A percentile compares a stretch with the other conserved stretches of the same genome.
Evolutionary conservation across 1,140 invertebrate genomes (phyloP).

Genomic region (Rhynchophorus ferrugineus): DNA sequence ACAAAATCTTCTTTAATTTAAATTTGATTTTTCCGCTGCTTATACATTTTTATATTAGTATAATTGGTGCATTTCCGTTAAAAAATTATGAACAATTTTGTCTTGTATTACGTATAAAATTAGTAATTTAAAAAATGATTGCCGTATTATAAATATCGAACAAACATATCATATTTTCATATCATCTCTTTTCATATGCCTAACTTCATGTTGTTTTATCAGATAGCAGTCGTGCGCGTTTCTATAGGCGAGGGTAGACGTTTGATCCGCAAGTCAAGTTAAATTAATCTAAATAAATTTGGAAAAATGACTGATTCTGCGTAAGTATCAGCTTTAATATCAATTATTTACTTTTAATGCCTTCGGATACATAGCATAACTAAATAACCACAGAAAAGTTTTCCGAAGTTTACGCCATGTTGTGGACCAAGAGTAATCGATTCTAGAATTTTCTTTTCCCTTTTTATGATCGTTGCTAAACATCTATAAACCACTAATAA

Average conservation of each 20-base stretch:
- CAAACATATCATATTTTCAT: too few species aligned
- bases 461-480: too few species aligned
- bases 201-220: neutral
- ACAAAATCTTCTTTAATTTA: too few species aligned
- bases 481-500: neutral
- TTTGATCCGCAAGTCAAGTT: neutral
- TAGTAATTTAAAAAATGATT: too few species aligned
- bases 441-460: conserved; percentile 24
- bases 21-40: too few species aligned
- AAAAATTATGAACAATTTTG: too few species aligned
- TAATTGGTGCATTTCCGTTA: too few species aligned
- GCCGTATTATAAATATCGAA: too few species aligned
- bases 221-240: neutral
- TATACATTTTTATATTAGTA: too few species aligned
- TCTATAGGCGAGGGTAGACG: neutral
- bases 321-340: conserved; percentile 11
- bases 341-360: neutral
- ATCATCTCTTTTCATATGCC: neutral
- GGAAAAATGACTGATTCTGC: conserved; percentile 16
- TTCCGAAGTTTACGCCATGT: conserved; percentile 19
- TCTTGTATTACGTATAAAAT: too few species aligned
- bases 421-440: conserved; percentile 19
- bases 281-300: neutral
- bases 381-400: too few species aligned
- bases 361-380: too few species aligned